Evolutionary conservation across 2,888 invertebrate species (phyloP), one percentile per base, ranked within the genome.

Genomic region (Cerceris rybyensis): DNA sequence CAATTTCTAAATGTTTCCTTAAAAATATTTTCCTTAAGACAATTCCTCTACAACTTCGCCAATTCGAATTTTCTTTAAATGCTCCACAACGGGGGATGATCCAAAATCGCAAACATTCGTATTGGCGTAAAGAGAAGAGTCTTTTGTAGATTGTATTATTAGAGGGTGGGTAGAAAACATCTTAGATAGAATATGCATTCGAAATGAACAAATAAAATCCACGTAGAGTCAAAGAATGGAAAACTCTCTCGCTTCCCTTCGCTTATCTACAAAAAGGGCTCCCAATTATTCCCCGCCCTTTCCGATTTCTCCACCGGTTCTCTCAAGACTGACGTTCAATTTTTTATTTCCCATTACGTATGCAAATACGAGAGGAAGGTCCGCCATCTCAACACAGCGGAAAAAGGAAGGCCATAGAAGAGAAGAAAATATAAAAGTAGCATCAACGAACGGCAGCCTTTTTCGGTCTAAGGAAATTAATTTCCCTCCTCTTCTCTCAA

Each of bases 311-410:
- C 68, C 59, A 66, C 61, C 39, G 60, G 39, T 72, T 65, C 58
- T 63, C 50, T 17, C 59, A 17, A 61, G 55, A 68, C 68, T 70
- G 74, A 77, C 77, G 73, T 79, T 84, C 79, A 81, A 86, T 86
- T 83, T 86, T 86, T 86, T 78, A 86, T 82, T 67, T 76, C 71
- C 80, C 83, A 77, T 86, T 84, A 83, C 81, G 77, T 73, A 80
- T 84, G 85, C 78, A 85, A 85, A 86, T 78, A 81, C 78, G 70
- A 61, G 65, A 61, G 76, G 70, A 81, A 75, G 60, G 57, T 82
- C 59, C 67, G 42, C 59, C 14, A 41, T 13, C 41, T 6, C 7
- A 5, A 46, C 8, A 46, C 46, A 46, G 11, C 46, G 11, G 11
- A 46, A 46, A 46, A 46, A 46, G 11, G 11, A 46, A 11, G 54